These are phyloP conservation scores for Helicoverpa assulta DNA, from an alignment of 2,888 invertebrate species.

Conservation along the genomic window DNA sequence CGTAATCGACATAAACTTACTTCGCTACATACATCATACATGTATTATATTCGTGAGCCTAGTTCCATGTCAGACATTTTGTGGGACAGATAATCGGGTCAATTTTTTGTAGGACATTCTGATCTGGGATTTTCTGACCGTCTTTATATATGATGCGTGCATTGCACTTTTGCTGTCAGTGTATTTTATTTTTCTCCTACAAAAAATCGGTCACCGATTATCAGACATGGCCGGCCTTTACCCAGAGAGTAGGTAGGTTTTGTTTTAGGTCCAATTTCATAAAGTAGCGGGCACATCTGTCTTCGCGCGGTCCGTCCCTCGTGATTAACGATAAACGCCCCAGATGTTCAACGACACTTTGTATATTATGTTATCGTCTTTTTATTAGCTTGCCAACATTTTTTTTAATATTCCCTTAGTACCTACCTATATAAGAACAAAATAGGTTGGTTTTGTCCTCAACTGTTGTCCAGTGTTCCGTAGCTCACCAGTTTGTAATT, in stretches of 20 bases:
- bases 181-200: too few relatives aligned
- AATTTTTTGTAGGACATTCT: too few relatives aligned
- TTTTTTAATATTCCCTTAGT: neutral
- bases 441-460: neutral
- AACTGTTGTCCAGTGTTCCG: neutral
- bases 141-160: too few relatives aligned
- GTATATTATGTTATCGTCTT: conserved; percentile 24
- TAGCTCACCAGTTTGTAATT: neutral
- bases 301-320: conserved; percentile 19
- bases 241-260: conserved; percentile 14
- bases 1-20: too few relatives aligned
- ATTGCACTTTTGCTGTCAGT: too few relatives aligned
- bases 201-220: too few relatives aligned
- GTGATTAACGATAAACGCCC: conserved; percentile 52
- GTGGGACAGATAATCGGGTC: too few relatives aligned
- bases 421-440: neutral
- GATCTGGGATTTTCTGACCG: too few relatives aligned
- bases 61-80: too few relatives aligned
- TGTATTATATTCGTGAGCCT: too few relatives aligned
- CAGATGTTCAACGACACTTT: conserved; percentile 47
- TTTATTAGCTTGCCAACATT: conserved; percentile 21
- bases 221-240: neutral
- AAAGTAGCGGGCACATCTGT: conserved; percentile 53
- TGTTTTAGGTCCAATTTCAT: conserved; percentile 50
- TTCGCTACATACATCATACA: too few relatives aligned